Base-by-base conservation (phyloP, 1,140 invertebrate species). In the Kradibia gibbosae region DNA sequence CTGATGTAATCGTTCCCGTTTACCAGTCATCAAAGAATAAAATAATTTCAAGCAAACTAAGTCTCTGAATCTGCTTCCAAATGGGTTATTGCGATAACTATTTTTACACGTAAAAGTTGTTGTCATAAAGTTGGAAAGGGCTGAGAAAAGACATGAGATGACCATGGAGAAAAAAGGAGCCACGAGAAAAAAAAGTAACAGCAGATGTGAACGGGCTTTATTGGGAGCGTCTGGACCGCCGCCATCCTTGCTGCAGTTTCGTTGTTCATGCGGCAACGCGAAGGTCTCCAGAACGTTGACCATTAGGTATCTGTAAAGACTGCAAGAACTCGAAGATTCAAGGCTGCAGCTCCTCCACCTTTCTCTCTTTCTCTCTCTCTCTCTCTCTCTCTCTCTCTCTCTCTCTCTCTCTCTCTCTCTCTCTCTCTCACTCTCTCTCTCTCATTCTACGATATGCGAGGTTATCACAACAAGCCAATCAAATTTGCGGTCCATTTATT, bases 261-360 rank as follows among this genome's bases (percentile, higher is more conserved):
- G 87, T 87, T 84, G 87, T 88, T 87, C 87, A 81, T 88, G 87
- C 87, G 70, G 28, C 87, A 86, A 87, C 84, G 86, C 85, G 87
- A 89, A 89, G 88, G 88, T 88, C 87, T 86, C 83, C 78, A 87
- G 88, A 89, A 88, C 88, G 85, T 89, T 89, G 88, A 89, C 88
- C 88, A 88, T 87, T 86, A 84, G 85, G 85, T 82, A 22, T 87
- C 84, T 88, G 85, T 85, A 85, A 72, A 53, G 74, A 60, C 65
- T 72, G 53, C 25, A 36, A 86, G 87, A 85, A 86, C 84, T 88
- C 83, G 85, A 82, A 53, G 78, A 65, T 78, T 70, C 88, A 89
- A 89, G 88, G 88, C 86, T 86, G 86, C 83, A 85, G 53, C 57
- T 83, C 76, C 73, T 65, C 72, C 77, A 72, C 25, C 81, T 53